Evolutionary conservation across 2,888 invertebrate genomes (phyloP).

Genomic region (Litoditis marina): DNA sequence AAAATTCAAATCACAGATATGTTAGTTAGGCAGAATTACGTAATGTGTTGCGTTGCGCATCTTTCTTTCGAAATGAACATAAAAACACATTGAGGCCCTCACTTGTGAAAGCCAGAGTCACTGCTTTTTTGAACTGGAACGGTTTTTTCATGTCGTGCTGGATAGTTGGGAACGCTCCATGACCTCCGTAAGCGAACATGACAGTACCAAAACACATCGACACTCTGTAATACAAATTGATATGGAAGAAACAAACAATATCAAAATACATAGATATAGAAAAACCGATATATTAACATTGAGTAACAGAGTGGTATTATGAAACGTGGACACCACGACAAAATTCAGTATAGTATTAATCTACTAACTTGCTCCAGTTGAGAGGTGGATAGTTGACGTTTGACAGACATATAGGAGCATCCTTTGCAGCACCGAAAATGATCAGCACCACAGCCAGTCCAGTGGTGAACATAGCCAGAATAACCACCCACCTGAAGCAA

Average conservation of each 20-base stretch:
- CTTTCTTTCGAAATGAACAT: neutral
- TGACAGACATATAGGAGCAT: conserved; percentile 25
- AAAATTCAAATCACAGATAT: too few relatives aligned
- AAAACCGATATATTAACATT: too few relatives aligned
- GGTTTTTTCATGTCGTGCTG: conserved; percentile 86
- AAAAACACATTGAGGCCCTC: neutral
- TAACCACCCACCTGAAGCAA: conserved; percentile 41
- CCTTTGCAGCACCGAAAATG: conserved; percentile 37
- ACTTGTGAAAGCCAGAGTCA: conserved; percentile 63
- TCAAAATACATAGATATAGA: too few relatives aligned
- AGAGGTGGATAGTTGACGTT: conserved; percentile 42
- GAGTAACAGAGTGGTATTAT: too few relatives aligned
- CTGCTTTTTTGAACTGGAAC: conserved; percentile 73
- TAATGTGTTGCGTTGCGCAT: too few relatives aligned
- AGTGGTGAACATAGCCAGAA: conserved; percentile 56
- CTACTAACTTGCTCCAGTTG: conserved; percentile 32
- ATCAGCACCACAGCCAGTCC: conserved; percentile 47
- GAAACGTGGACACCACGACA: neutral
- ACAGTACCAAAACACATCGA: conserved; percentile 57
- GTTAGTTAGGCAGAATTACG: too few relatives aligned
- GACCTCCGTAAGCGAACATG: conserved; percentile 58
- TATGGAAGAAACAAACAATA: too few relatives aligned
- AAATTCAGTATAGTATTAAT: neutral
- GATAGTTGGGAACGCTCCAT: conserved; percentile 73
- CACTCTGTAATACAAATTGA: conserved; percentile 38